A percentile compares a stretch with the other conserved stretches of the same genome.
These are phyloP conservation scores for Orchestia grillus DNA, from an alignment of 1,140 invertebrate species.

Conservation along the genomic window DNA sequence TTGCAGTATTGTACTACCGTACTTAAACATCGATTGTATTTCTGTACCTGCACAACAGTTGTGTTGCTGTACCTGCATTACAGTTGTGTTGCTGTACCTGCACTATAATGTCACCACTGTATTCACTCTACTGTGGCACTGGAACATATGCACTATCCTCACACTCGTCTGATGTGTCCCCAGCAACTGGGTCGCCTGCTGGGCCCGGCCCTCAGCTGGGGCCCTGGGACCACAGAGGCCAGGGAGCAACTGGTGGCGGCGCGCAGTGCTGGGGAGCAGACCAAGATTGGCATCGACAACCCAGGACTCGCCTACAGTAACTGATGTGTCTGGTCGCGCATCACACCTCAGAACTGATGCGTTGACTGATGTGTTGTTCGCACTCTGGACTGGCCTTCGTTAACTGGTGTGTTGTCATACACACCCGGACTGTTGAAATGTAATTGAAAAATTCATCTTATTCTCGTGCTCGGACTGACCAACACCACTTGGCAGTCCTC, in stretches of 20 bases:
- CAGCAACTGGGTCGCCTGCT: slow-evolving; percentile 60
- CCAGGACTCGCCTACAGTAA: slow-evolving; percentile 4
- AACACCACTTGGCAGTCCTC: too few relatives aligned
- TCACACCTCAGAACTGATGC: neutral
- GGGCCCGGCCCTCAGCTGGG: slow-evolving; percentile 61
- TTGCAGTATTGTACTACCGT: neutral
- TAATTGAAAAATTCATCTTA: too few relatives aligned
- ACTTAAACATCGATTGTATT: neutral
- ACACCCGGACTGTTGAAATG: too few relatives aligned
- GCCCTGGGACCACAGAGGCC: slow-evolving; percentile 61
- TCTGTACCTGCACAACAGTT: neutral
- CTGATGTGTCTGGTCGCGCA: neutral
- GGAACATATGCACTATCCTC: too few relatives aligned
- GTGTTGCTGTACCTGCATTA: neutral
- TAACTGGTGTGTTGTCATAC: too few relatives aligned
- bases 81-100: neutral
- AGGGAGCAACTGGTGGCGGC: slow-evolving; percentile 57
- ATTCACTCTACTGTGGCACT: too few relatives aligned
- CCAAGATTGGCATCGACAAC: slow-evolving; percentile 43
- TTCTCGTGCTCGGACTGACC: too few relatives aligned
- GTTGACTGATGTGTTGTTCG: neutral
- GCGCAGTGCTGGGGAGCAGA: neutral
- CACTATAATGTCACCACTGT: neutral
- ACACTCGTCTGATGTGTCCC: too few relatives aligned
- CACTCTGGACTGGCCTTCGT: neutral